Evolutionary conservation across 2,888 invertebrate genomes (phyloP), one percentile per base, ranked within the genome.

Genomic region (Chloroclystis v-ata): DNA sequence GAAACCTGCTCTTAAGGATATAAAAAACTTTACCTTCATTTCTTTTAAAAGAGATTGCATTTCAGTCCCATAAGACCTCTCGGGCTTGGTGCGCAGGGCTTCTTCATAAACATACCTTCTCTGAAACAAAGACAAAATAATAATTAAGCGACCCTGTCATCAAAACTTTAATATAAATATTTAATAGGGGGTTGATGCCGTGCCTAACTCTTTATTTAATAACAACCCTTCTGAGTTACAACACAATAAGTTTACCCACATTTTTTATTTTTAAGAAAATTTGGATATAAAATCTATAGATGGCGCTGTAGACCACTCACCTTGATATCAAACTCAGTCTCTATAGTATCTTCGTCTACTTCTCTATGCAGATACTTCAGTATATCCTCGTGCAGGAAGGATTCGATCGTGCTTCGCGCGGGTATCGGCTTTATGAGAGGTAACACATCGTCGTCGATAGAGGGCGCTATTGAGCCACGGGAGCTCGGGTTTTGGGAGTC

Each of bases 401-500:
- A 88, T 56, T 82, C 81, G 0, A 75, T 74, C 56, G 75, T 74
- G 55, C 78, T 80, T 52, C 59, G 69, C 1, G 71, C 50, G 1
- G 55, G 53, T 7, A 55, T 56, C 0, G 67, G 24, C 43, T 70
- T 90, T 69, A 67, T 67, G 0, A 75, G 80, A 28, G 75, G 60
- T 0, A 49, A 65, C 37, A 65, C 73, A 60, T 69, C 86, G 54
- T 75, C 82, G 3, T 79, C 79, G 0, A 66, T 72, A 2, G 82
- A 79, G 0, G 89, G 89, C 9, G 90, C 90, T 11, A 92, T 73
- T 1, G 92, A 92, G 0, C 90, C 91, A 8, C 92, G 83, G 0
- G 92, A 91, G 60, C 92, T 92, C 1, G 91, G 89, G 73, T 92
- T 92, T 8, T 91, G 89, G 0, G 92, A 93, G 64, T 93, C 93